Conservation (phyloP, 2,113 vertebrate genomes). For the Ursus arctos region DNA sequence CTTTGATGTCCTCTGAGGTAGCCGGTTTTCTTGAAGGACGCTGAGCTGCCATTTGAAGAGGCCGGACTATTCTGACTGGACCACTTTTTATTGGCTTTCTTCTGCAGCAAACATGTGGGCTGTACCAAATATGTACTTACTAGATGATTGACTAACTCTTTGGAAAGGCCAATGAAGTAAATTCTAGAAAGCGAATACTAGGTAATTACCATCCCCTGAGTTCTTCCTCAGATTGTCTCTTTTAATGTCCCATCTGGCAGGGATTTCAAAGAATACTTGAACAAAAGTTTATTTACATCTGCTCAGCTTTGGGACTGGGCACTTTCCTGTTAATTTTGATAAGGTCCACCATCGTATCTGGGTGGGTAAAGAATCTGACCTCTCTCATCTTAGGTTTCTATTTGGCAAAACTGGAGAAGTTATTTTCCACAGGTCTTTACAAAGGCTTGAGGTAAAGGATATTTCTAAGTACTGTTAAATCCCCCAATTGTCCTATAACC, state of each 20-base stretch:
- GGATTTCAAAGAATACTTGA: neutral
- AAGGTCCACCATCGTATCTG: neutral
- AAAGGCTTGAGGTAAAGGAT: neutral
- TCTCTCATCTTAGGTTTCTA: neutral
- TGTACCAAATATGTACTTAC: neutral
- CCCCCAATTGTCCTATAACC: neutral
- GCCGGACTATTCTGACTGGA: neutral
- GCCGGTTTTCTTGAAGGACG: neutral
- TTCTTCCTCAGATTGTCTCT: constrained; percentile 17
- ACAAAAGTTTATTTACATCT: neutral
- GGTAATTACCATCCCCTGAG: neutral
- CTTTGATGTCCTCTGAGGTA: constrained; percentile 26
- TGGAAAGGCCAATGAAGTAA: neutral
- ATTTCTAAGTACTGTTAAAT: neutral
- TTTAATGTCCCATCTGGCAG: neutral
- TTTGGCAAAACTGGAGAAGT: neutral
- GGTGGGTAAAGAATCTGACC: neutral
- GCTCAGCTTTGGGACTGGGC: neutral
- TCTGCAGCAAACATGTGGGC: neutral
- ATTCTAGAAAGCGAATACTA: constrained; percentile 1
- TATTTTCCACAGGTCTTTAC: neutral
- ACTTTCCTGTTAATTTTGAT: neutral
- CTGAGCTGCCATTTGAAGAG: neutral
- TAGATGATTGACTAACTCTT: neutral
- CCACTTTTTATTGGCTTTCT: neutral